Percentiles rank a stretch among this genome's conserved stretches.
Conservation (phyloP, 2,113 vertebrate species). For the Chrysochloris asiatica region DNA sequence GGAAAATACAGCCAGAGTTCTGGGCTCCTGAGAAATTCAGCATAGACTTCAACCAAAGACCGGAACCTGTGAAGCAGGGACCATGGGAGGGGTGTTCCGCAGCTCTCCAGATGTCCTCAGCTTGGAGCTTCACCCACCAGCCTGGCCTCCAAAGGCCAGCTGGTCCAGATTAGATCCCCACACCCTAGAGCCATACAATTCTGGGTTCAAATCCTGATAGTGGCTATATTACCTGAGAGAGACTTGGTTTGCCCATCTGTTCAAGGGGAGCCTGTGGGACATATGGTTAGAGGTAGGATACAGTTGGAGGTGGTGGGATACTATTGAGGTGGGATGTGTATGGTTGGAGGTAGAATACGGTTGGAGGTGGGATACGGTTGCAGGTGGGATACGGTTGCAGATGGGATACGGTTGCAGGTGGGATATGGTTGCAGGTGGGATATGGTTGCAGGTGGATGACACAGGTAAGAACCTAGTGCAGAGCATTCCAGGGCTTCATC, state of each 20-base stretch:
- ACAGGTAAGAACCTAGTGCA: background rate
- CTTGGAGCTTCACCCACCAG: background rate
- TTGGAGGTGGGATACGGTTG: too few relatives aligned
- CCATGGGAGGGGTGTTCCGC: background rate
- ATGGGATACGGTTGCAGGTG: too few relatives aligned
- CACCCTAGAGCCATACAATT: background rate
- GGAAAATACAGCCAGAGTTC: background rate
- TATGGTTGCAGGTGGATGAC: background rate
- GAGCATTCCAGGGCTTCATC: background rate
- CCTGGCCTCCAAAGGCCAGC: too few relatives aligned
- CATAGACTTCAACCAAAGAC: fast-evolving
- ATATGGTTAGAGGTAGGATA: too few relatives aligned
- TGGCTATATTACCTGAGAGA: background rate
- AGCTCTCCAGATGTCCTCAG: background rate
- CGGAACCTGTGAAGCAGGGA: background rate
- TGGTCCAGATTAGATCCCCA: background rate
- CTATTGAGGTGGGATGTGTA: too few relatives aligned
- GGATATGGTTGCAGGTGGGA: fast-evolving
- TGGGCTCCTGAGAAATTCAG: background rate
- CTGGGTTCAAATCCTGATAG: background rate
- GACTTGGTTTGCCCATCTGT: background rate
- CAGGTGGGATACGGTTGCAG: too few relatives aligned
- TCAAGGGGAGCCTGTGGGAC: background rate
- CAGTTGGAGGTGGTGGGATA: too few relatives aligned
- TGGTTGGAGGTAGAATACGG: too few relatives aligned